Base-by-base conservation (phyloP, 2,797 vertebrate genomes). In the Helostoma temminkii region DNA sequence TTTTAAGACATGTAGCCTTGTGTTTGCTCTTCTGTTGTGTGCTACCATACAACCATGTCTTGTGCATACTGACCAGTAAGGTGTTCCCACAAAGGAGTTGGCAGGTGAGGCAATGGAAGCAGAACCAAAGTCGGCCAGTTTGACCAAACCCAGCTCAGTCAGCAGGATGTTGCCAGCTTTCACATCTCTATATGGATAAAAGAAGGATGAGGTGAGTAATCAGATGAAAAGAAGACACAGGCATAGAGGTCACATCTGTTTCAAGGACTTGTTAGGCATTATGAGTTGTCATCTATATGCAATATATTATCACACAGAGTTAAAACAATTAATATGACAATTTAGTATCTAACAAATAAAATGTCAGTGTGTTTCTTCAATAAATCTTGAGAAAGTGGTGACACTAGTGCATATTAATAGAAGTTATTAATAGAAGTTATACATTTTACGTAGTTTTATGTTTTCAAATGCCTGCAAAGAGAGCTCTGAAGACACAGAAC, bases 81-180 rank as follows among this genome's bases (percentile, higher is more conserved):
- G 98, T 34, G 98, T 99, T 89, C 98, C 98, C 84, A 99, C 98
- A 46, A 99, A 99, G 80, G 97, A 99, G 87, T 99, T 99, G 95
- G 98, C 98, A 91, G 98, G 97, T 87, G 96, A 98, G 73, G 93
- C 94, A 91, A 98, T 96, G 76, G 98, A 98, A 66, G 98, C 98
- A 21, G 98, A 99, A 85, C 98, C 98, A 88, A 99, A 99, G 91
- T 99, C 98, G 22, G 97, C 98, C 50, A 99, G 93, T 85, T 99
- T 99, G 89, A 99, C 98, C 90, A 98, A 97, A 88, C 98, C 98
- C 39, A 96, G 96, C 89, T 99, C 98, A 71, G 98, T 98, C 88
- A 99, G 95, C 86, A 99, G 95, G 93, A 99, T 98, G 89, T 99
- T 99, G 88, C 98, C 98, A 85, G 98, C 98, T 95, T 99, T 99